These are phyloP conservation scores for Timema podura DNA, from an alignment of 2,888 invertebrate species.

Conservation along the genomic window DNA sequence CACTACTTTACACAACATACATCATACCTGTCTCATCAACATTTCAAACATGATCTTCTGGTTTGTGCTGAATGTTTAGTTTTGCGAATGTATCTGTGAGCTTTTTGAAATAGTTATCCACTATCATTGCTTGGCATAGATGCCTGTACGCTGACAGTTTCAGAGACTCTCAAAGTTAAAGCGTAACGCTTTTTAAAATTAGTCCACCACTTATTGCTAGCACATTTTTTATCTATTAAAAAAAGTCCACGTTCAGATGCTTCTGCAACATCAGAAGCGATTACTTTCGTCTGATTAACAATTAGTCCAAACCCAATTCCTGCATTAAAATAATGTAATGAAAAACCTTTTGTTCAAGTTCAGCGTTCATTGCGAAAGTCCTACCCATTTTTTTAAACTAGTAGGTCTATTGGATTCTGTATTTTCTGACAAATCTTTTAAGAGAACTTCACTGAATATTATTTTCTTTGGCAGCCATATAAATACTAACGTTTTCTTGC, in stretches of 20 bases:
- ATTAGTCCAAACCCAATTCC: conserved; percentile 17
- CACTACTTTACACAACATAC: conserved; percentile 17
- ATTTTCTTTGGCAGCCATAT: conserved; percentile 18
- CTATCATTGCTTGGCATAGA: conserved; percentile 8
- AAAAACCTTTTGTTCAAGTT: conserved; percentile 6
- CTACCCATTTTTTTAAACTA: conserved; percentile 14
- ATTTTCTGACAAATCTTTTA: conserved; percentile 11
- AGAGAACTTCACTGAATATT: conserved; percentile 13
- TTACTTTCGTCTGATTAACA: conserved; percentile 9
- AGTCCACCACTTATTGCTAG: conserved; percentile 14
- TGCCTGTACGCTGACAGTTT: conserved; percentile 17
- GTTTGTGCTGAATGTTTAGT: conserved; percentile 4
- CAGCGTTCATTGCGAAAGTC: conserved; percentile 11
- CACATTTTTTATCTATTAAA: background rate
- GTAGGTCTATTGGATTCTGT: background rate
- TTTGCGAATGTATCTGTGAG: background rate
- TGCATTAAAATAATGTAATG: conserved; percentile 17
- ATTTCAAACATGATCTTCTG: conserved; percentile 14
- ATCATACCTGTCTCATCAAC: conserved; percentile 14
- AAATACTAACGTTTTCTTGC: conserved; percentile 3
- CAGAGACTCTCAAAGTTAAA: conserved; percentile 9
- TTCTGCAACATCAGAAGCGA: conserved; percentile 12
- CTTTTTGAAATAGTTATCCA: conserved; percentile 13
- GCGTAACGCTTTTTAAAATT: conserved; percentile 18
- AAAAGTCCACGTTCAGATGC: background rate